phyloP scores from a whole-genome alignment of 1,140 invertebrate species.

The Dreissena rostriformis region DNA sequence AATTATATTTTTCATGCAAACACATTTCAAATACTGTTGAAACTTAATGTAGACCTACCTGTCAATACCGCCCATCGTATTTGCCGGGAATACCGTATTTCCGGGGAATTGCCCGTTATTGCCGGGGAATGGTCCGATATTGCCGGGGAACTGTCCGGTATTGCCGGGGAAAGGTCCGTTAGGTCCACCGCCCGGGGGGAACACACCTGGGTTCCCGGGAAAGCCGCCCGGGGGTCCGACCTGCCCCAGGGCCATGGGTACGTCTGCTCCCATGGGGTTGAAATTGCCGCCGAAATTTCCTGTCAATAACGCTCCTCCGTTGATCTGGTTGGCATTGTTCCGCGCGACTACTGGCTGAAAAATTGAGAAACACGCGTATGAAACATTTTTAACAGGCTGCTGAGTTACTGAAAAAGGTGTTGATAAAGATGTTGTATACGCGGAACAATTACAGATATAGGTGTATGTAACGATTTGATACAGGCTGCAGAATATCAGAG shows the following conservation, averaged over 20 bases:
- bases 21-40: too few species aligned
- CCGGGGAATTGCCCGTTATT: neutral
- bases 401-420: too few species aligned
- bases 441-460: too few species aligned
- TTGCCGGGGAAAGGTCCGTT: too few species aligned
- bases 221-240: slow-evolving; percentile 16
- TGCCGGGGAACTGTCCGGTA: too few species aligned
- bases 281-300: neutral
- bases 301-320: neutral
- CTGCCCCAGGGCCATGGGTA: slow-evolving; percentile 23
- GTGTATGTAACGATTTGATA: too few species aligned
- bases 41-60: too few species aligned
- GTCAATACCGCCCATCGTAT: too few species aligned
- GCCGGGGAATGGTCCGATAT: neutral
- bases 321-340: slow-evolving; percentile 6
- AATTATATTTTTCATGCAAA: too few species aligned
- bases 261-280: neutral
- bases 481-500: too few species aligned
- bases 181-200: neutral
- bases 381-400: neutral
- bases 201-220: neutral
- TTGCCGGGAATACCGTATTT: too few species aligned
- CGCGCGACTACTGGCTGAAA: slow-evolving; percentile 35
- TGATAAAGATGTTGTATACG: too few species aligned
- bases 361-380: neutral